Conservation (phyloP, 2,113 vertebrate species). For the pig (Sus scrofa) region DNA sequence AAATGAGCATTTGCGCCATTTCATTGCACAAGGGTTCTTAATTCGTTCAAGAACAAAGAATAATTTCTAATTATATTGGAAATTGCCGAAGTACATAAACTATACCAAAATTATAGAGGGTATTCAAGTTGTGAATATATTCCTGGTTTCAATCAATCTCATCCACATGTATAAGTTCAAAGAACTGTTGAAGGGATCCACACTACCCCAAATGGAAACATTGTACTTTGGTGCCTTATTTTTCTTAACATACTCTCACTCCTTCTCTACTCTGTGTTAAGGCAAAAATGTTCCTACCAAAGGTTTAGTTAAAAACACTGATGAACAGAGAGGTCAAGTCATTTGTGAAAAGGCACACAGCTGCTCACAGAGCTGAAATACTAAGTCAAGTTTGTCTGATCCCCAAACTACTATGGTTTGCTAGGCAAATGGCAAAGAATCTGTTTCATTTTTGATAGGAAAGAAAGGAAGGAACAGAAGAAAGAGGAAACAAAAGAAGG, state of each 20-base stretch:
- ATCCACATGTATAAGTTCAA: constrained; percentile 9
- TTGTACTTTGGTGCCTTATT: neutral
- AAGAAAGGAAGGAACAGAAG: neutral
- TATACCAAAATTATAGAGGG: neutral
- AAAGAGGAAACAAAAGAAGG: neutral
- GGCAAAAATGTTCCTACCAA: neutral
- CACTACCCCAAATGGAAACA: neutral
- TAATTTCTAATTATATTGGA: constrained; percentile 54
- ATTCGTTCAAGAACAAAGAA: constrained; percentile 64
- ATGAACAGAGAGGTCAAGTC: neutral
- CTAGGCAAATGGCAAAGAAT: neutral
- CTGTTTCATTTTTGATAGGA: constrained; percentile 6
- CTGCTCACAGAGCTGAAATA: neutral
- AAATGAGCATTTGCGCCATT: constrained; percentile 47
- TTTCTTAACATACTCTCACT: neutral
- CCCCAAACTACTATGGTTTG: neutral
- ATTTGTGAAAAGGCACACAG: neutral
- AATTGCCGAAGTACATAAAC: constrained; percentile 26
- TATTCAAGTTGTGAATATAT: constrained; percentile 16
- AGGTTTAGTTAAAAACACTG: neutral
- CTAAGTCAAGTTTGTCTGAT: neutral
- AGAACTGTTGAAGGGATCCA: neutral
- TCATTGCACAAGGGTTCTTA: constrained; percentile 26
- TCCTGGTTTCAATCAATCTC: neutral
- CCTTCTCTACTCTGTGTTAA: neutral